These are phyloP conservation scores for Hassar affinis DNA, from an alignment of 2,113 vertebrate genomes.

Conservation along the genomic window DNA sequence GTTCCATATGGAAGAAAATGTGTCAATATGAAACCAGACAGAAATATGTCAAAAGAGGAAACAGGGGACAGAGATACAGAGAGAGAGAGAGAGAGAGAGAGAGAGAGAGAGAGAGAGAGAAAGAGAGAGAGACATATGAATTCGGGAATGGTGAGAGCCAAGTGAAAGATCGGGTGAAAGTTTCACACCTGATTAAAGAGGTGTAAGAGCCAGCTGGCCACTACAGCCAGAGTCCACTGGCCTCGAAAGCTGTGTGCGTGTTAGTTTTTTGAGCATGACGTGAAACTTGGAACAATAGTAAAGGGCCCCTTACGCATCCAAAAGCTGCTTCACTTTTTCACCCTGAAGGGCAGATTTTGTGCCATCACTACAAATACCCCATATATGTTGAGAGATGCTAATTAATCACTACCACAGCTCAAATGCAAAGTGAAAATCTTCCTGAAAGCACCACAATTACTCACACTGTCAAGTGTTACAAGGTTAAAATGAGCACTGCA, in stretches of 20 bases:
- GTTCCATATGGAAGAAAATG: background rate
- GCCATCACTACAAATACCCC: background rate
- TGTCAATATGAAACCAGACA: background rate
- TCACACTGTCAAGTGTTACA: background rate
- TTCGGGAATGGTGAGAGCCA: background rate
- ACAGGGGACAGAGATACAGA: slow-evolving; percentile 13
- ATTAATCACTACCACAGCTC: background rate
- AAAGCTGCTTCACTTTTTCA: slow-evolving; percentile 2
- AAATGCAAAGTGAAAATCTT: background rate
- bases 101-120: slow-evolving; percentile 29
- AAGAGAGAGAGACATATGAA: slow-evolving; percentile 18
- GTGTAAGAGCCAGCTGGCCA: slow-evolving; percentile 46
- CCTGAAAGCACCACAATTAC: background rate
- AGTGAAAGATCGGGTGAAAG: slow-evolving; percentile 47
- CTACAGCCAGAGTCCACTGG: slow-evolving; percentile 24
- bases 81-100: slow-evolving; percentile 12
- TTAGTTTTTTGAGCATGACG: slow-evolving; percentile 1
- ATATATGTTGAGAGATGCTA: background rate
- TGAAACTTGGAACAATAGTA: background rate
- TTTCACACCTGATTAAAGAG: slow-evolving; percentile 52
- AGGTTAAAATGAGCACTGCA: background rate
- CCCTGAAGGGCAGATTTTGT: background rate
- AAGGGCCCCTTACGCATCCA: background rate
- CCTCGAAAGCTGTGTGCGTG: slow-evolving; percentile 21
- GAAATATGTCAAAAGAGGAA: background rate